Conservation (phyloP, 2,888 invertebrate species). For the Homarus gammarus region DNA sequence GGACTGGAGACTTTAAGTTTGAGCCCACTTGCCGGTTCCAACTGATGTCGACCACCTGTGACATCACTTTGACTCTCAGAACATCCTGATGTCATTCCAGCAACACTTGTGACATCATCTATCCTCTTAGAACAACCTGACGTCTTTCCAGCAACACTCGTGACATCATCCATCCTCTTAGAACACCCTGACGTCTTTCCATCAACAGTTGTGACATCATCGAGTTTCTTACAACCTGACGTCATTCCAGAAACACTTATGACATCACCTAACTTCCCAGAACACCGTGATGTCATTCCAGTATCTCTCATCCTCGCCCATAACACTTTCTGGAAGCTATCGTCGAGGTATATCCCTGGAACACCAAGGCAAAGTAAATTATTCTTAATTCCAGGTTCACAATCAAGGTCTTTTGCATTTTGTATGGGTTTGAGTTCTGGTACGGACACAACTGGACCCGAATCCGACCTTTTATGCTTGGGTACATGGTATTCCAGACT, state of each 20-base stretch:
- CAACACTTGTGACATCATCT: no score
- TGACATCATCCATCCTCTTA: no score
- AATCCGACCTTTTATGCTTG: not conserved
- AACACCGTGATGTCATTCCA: not conserved
- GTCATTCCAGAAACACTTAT: no score
- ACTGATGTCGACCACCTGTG: no score
- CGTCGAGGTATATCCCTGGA: slow-evolving; percentile 9
- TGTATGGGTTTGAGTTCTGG: not conserved
- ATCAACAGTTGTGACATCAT: no score
- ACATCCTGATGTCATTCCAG: not conserved
- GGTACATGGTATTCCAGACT: not conserved
- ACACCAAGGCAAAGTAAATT: not conserved
- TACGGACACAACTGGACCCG: not conserved
- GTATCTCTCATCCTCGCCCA: not conserved
- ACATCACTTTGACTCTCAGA: no score
- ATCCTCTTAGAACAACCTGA: no score
- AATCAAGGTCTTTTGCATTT: not conserved
- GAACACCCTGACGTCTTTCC: no score
- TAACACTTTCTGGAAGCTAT: not conserved
- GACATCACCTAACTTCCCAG: no score
- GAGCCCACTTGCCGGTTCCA: no score
- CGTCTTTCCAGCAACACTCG: not conserved
- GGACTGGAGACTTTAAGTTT: no score
- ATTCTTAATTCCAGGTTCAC: not conserved
- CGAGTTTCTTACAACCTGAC: no score